A percentile compares a stretch with the other conserved stretches of the same genome.
Evolutionary conservation across 2,888 invertebrate species (phyloP).

Genomic region (Tillus elongatus): DNA sequence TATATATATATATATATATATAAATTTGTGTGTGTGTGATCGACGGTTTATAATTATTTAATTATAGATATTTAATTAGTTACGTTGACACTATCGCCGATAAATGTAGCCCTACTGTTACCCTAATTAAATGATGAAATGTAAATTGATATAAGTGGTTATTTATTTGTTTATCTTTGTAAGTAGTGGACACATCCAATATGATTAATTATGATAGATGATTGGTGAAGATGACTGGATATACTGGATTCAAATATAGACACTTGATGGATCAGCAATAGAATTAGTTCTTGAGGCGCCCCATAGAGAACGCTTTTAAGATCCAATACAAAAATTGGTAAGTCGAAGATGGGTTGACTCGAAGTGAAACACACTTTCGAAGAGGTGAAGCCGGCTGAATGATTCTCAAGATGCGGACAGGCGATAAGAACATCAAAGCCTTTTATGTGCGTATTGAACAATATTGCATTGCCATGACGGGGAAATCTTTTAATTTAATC

Average conservation of each 20-base stretch:
- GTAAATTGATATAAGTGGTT: too few species aligned
- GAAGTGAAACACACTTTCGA: conserved; percentile 16
- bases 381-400: conserved; percentile 30
- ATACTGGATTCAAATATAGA: conserved; percentile 31
- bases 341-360: conserved; percentile 22
- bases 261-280: conserved; percentile 37
- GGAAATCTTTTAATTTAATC: conserved; percentile 8
- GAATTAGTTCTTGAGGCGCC: conserved; percentile 36
- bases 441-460: too few species aligned
- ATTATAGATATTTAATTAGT: too few species aligned
- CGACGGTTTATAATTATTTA: too few species aligned
- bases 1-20: too few species aligned
- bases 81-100: too few species aligned
- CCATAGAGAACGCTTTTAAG: conserved; percentile 31
- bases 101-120: too few species aligned
- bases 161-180: too few species aligned
- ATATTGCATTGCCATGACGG: too few species aligned
- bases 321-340: conserved; percentile 31
- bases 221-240: conserved; percentile 34
- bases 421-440: too few species aligned
- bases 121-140: too few species aligned
- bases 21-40: too few species aligned
- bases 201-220: conserved; percentile 28
- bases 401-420: conserved; percentile 31
- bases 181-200: conserved; percentile 7